Evolutionary conservation across 2,113 vertebrate genomes (phyloP), one percentile per base, ranked within the genome.

Genomic region (Hymenochirus boettgeri): DNA sequence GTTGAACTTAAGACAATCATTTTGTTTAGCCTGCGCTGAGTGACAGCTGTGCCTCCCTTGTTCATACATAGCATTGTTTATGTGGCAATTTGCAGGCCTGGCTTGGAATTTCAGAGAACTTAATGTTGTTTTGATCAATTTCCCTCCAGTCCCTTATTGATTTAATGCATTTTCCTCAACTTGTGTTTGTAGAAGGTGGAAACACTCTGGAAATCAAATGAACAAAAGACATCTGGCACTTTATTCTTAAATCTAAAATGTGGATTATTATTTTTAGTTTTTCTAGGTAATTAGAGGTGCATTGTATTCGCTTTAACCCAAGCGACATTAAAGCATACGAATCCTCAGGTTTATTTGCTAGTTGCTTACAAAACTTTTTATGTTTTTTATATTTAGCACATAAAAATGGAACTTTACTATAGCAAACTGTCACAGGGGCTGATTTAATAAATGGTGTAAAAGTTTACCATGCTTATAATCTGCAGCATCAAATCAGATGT

Each of bases 121-220:
- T 59, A 59, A 67, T 66, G 55, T 69, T 69, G 65, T 60, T 59
- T 69, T 59, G 65, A 69, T 60, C 65, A 59, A 69, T 69, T 66
- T 69, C 65, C 57, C 48, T 69, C 47, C 39, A 60, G 65, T 69
- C 56, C 57, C 57, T 60, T 69, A 69, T 69, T 69, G 65, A 69
- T 60, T 69, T 60, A 69, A 60, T 69, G 65, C 24, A 45, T 69
- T 67, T 52, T 58, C 56, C 47, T 60, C 46, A 9, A 52, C 18
- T 18, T 60, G 57, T 17, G 60, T 25, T 60, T 33, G 9, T 17
- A 37, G 33, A 69, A 53, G 15, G 50, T 59, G 35, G 51, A n/a
- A 58, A 24, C 46, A 58, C 46, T 37, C 55, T 60, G 65, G 33
- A 69, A 69, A 69, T 45, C 31, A 51, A 60, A 39, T 53, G 19